Evolutionary conservation across 2,797 vertebrate species (phyloP), one percentile per base, ranked within the genome.

Genomic region (Microhierax caerulescens): DNA sequence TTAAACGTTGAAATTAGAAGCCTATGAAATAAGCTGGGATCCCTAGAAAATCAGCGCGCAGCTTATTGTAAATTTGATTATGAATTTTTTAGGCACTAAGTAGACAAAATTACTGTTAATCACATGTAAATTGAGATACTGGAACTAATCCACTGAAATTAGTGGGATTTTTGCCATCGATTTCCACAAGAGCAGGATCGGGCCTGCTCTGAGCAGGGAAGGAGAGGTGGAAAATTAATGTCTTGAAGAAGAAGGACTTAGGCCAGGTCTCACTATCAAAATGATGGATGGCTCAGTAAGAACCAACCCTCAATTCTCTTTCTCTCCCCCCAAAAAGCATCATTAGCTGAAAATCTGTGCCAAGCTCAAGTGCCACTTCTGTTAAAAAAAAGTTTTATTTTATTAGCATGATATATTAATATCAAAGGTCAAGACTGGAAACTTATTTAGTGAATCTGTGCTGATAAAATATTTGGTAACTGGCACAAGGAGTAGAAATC

Each of bases 1-100:
- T 96, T 95, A 91, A 96, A 87, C 1, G 25, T 25, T 95, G 94
- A 95, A 95, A 95, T 96, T 86, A 96, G 92, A 84, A 97, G 91
- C 64, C 84, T 89, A 48, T 83, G 86, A 95, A 96, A 96, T 95
- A 96, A 91, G 72, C 81, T 69, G 78, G n/a, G 75, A 97, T 93
- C 93, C 92, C 91, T 94, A 85, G 90, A 96, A 97, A 97, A 93
- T 88, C 86, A 59, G 81, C 59, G 72, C 61, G 61, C 39, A 72
- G 86, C 89, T 84, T 95, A 96, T 90, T 97, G 88, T 93, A 96
- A 96, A 97, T 97, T 96, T 96, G 93, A 96, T 97, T 97, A 92
- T 88, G 92, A 95, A 88, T 97, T 90, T 93, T 96, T 95, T 94
- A 96, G 85, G 61, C 77, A 69, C 81, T 96, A 95, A 97, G 88